Evolutionary conservation across 1,140 invertebrate genomes (phyloP).

Genomic region (Mizuhopecten yessoensis): DNA sequence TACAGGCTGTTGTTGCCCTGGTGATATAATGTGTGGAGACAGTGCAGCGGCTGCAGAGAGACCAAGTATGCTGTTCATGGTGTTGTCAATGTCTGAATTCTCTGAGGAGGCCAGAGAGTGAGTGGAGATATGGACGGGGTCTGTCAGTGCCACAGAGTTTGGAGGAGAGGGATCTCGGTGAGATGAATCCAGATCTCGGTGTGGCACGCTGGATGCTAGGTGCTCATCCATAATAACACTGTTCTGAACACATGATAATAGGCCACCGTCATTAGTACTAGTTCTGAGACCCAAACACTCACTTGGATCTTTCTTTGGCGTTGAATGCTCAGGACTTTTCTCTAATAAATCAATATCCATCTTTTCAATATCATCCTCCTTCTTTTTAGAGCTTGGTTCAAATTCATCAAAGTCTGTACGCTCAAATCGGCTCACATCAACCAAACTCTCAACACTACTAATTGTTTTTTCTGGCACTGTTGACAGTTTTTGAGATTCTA

Average conservation of each 20-base stretch:
- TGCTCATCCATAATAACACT: neutral
- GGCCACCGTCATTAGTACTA: neutral
- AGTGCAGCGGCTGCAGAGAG: slow-evolving; percentile 62
- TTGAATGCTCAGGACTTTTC: neutral
- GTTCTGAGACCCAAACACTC: neutral
- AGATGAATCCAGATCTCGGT: neutral
- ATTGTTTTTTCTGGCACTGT: slow-evolving; percentile 50
- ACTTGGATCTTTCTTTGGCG: neutral
- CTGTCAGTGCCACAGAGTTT: neutral
- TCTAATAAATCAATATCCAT: slow-evolving; percentile 10
- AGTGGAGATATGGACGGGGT: slow-evolving; percentile 50
- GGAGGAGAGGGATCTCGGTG: neutral
- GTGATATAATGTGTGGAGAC: slow-evolving; percentile 67
- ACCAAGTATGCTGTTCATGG: slow-evolving; percentile 58
- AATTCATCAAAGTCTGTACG: slow-evolving; percentile 2
- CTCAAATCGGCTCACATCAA: neutral
- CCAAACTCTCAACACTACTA: slow-evolving; percentile 16
- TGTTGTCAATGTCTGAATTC: slow-evolving; percentile 58
- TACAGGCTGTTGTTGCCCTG: slow-evolving; percentile 50
- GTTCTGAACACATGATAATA: neutral
- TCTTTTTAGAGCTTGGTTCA: slow-evolving; percentile 10
- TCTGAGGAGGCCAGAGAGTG: slow-evolving; percentile 40
- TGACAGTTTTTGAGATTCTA: slow-evolving; percentile 50
- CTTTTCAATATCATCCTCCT: neutral
- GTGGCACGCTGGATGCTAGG: neutral